phyloP scores from a whole-genome alignment of 1,140 invertebrate genomes.

The Drosophila arawakana region DNA sequence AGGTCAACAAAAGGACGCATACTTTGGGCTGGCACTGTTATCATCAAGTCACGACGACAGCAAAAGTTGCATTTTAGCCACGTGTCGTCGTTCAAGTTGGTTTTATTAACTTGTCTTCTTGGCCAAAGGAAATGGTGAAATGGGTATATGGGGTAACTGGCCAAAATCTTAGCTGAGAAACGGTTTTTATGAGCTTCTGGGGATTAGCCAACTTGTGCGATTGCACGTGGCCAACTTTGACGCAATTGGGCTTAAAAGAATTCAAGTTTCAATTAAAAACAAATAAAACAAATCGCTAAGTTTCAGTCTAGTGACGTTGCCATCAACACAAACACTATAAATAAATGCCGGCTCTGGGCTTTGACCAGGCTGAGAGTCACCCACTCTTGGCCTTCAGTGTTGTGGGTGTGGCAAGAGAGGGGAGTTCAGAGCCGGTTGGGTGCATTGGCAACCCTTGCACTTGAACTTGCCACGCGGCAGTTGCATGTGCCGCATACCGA shows the following conservation, averaged over 20 bases:
- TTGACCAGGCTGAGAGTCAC: constrained; percentile 23
- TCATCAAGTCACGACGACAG: constrained; percentile 28
- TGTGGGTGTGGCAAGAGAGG: not conserved
- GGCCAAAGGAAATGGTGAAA: not conserved
- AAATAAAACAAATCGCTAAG: constrained; percentile 37
- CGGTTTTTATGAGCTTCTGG: constrained; percentile 17
- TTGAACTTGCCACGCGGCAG: constrained; percentile 79
- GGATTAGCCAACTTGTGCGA: constrained; percentile 12
- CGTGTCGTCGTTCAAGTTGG: constrained; percentile 71
- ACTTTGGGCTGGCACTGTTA: constrained; percentile 56
- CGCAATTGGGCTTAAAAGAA: not conserved
- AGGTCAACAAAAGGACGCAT: constrained; percentile 80
- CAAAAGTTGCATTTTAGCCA: constrained; percentile 62
- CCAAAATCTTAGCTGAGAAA: not conserved
- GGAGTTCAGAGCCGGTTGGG: constrained; percentile 18
- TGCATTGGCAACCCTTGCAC: constrained; percentile 74
- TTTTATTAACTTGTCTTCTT: constrained; percentile 69
- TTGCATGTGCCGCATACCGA: constrained; percentile 62
- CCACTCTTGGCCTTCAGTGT: not conserved
- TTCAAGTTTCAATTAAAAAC: constrained; percentile 50
- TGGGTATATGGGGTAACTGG: not conserved
- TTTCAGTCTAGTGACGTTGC: constrained; percentile 31
- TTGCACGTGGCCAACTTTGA: constrained; percentile 15
- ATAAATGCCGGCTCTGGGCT: constrained; percentile 39
- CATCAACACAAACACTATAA: constrained; percentile 17